A percentile compares a stretch with the other conserved stretches of the same genome.
phyloP scores from a whole-genome alignment of 1,140 invertebrate species.

The Teleopsis dalmanni region DNA sequence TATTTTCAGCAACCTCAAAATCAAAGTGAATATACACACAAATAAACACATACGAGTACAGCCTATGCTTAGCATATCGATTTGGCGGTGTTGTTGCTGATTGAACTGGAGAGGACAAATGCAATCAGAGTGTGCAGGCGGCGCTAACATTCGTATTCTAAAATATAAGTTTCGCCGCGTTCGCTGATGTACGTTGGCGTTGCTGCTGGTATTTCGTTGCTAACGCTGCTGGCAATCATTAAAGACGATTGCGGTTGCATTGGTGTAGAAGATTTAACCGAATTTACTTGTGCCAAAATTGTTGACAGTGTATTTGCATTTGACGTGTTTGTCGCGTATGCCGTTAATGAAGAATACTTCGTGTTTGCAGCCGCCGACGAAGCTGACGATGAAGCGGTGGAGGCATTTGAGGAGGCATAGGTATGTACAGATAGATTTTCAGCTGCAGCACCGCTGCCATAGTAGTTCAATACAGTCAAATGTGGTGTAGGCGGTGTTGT shows the following conservation, averaged over 20 bases:
- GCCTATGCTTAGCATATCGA: too few species aligned
- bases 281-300: not conserved
- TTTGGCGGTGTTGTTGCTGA: too few species aligned
- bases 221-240: constrained; percentile 11
- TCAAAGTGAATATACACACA: too few species aligned
- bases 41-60: too few species aligned
- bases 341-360: constrained; percentile 3
- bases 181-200: constrained; percentile 8
- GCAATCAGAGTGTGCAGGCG: too few species aligned
- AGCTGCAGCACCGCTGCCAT: constrained; percentile 20
- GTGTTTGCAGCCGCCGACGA: not conserved
- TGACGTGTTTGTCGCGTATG: constrained; percentile 12
- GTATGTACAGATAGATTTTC: not conserved
- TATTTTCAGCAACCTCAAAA: too few species aligned
- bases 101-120: too few species aligned
- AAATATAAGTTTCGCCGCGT: constrained; percentile 22
- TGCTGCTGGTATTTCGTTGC: constrained; percentile 4
- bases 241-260: not conserved
- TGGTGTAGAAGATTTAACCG: not conserved
- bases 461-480: constrained; percentile 33
- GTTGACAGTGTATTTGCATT: constrained; percentile 5
- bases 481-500: constrained; percentile 18
- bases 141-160: constrained; percentile 42
- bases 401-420: not conserved
- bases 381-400: not conserved